A percentile compares a stretch with the other conserved stretches of the same genome.
These are phyloP conservation scores for Psophia crepitans DNA, from an alignment of 2,113 vertebrate species.

Conservation along the genomic window DNA sequence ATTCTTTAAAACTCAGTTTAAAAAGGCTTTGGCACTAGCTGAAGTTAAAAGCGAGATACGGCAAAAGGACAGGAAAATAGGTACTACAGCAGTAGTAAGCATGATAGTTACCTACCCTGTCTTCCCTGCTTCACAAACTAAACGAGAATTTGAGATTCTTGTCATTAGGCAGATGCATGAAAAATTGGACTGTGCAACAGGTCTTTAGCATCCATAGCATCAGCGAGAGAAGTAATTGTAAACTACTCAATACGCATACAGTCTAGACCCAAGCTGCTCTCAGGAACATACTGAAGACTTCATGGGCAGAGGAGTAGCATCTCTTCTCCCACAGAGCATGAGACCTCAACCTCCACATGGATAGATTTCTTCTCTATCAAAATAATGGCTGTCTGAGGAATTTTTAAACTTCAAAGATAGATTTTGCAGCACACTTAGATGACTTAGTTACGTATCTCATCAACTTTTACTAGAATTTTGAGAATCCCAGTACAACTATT, in stretches of 20 bases:
- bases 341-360: neutral
- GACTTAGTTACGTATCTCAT: neutral
- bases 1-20: neutral
- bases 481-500: neutral
- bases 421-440: neutral
- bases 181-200: neutral
- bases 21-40: neutral
- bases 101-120: neutral
- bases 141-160: neutral
- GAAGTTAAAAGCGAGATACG: neutral
- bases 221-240: neutral
- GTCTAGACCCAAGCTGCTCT: neutral
- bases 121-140: neutral
- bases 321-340: neutral
- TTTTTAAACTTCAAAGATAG: neutral
- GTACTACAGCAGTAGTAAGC: neutral
- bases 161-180: neutral
- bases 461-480: neutral
- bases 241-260: neutral
- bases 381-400: neutral
- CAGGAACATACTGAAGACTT: neutral
- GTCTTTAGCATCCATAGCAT: neutral
- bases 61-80: neutral
- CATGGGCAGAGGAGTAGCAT: fast-evolving
- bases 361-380: neutral